These are phyloP conservation scores for Aptenodytes patagonicus DNA, from an alignment of 2,113 vertebrate genomes.

Conservation along the genomic window DNA sequence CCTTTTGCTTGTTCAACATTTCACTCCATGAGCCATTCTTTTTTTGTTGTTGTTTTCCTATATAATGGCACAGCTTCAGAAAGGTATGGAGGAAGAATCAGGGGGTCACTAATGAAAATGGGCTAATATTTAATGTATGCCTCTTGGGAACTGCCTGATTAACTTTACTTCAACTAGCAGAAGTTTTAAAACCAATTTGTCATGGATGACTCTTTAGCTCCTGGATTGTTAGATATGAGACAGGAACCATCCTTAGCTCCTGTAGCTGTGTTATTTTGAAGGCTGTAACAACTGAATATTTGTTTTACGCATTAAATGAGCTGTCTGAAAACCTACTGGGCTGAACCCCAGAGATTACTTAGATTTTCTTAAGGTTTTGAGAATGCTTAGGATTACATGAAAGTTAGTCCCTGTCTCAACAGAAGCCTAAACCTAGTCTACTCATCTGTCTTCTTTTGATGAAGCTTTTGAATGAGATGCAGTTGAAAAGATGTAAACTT, in stretches of 20 bases:
- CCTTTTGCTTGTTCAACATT: background rate
- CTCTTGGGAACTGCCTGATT: background rate
- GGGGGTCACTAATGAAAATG: background rate
- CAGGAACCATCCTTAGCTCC: background rate
- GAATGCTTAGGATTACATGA: background rate
- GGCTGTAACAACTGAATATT: background rate
- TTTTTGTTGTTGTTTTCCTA: background rate
- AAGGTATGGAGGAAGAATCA: background rate
- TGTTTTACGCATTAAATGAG: background rate
- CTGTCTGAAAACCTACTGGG: background rate
- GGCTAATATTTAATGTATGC: background rate
- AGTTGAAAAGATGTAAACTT: background rate
- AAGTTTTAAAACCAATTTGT: background rate
- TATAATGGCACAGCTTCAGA: background rate
- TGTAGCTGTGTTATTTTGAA: background rate
- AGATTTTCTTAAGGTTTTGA: background rate
- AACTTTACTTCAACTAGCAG: background rate
- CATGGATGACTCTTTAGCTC: background rate
- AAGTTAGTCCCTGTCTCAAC: background rate
- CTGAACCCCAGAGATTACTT: background rate
- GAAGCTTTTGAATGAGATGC: background rate
- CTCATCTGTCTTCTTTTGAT: background rate
- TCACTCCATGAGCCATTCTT: background rate
- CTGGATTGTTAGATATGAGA: background rate
- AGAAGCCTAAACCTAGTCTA: background rate